Conservation (phyloP, 1,140 invertebrate species). For the Drosophila parabipectinata region DNA sequence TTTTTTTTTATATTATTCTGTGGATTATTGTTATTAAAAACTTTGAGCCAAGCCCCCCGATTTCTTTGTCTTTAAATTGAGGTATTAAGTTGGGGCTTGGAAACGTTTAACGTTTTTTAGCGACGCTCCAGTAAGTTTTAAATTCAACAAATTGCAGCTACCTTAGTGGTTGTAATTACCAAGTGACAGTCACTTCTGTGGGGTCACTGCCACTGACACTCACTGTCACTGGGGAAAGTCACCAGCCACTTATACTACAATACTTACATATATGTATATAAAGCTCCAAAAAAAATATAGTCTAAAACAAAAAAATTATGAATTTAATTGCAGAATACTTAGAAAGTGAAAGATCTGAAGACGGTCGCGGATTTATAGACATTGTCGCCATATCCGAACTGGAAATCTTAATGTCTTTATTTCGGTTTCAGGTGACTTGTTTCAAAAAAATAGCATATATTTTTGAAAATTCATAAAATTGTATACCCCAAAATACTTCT, state of each 20-base stretch:
- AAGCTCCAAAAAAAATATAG: conserved; percentile 1
- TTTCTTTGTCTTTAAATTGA: not conserved
- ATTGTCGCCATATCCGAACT: conserved; percentile 12
- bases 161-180: conserved; percentile 47
- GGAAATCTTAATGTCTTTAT: conserved; percentile 18
- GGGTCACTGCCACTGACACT: conserved; percentile 22
- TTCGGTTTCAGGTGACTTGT: not conserved
- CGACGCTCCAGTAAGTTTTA: conserved; percentile 64
- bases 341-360: conserved; percentile 52
- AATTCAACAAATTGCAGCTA: conserved; percentile 29
- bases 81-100: conserved; percentile 23
- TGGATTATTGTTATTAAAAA: conserved; percentile 65
- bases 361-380: too few relatives aligned
- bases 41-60: conserved; percentile 11
- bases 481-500: too few relatives aligned
- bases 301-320: not conserved
- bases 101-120: conserved; percentile 68
- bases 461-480: too few relatives aligned
- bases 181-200: conserved; percentile 18
- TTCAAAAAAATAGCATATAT: not conserved
- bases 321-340: conserved; percentile 48
- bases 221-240: conserved; percentile 26
- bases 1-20: conserved; percentile 31
- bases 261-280: not conserved
- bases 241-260: conserved; percentile 16